Base-by-base conservation (phyloP, 2,888 invertebrate species). In the Caenorhabditis uteleia region DNA sequence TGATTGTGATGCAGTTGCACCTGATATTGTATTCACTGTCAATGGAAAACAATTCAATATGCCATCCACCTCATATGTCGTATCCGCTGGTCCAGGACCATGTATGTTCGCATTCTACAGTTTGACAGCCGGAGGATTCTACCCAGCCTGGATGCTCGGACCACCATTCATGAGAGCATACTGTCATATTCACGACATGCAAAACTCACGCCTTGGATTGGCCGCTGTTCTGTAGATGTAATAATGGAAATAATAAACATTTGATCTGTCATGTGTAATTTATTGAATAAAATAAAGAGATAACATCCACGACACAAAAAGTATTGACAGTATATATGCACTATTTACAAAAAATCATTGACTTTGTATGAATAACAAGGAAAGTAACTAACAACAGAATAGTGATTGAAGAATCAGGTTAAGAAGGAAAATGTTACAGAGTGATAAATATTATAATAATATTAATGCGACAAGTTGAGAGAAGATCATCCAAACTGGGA, bases 61-160 rank as follows among this genome's bases (percentile, higher is more conserved):
- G 53, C 56, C 70, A 21, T 58, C 70, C 16, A 68, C 69, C 18
- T 66, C 66, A 27, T 76, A 72, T 45, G 59, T 72, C 6, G 60
- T 72, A 10, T 64, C 69, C 12, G 67, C 68, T 38, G 75, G 73
- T 8, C 60, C 69, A 14, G 74, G 71, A 27, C 70, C 65, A 16
- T 75, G 75, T 49, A 60, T 74, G 59, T 71, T 74, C 36, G 69
- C 71, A 14, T 71, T 75, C 64, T 74, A 73, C 53, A 49, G 67
- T 16, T 49, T 70, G 53, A 55, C 59, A 21, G 71, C 65, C 26
- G 74, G 74, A 23, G 73, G 73, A 10, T 70, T 70, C 58, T 71
- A 69, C 16, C 75, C 75, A 2, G 55, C 67, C 14, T 75, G 73
- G 73, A 69, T 68, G 68, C 56, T 74, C 18, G 74, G 74, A 59